Evolutionary conservation across 2,888 invertebrate genomes (phyloP), one percentile per base, ranked within the genome.

Genomic region (Platerodrilus igneus): DNA sequence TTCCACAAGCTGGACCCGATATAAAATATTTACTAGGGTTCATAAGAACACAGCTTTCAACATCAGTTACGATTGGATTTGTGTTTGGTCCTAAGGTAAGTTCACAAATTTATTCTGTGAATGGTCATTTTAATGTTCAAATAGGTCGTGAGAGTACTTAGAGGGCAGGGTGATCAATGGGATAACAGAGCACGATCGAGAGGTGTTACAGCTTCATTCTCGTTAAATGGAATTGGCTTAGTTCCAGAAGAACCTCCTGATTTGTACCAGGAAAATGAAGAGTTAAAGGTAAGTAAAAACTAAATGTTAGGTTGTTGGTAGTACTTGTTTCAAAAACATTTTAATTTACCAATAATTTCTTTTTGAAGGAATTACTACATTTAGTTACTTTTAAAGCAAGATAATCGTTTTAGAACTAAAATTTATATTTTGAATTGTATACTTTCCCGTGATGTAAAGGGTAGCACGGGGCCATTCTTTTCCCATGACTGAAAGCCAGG

Each of bases 1-100:
- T 91, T 58, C 90, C 90, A 3, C 75, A 77, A 59, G 90, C 90
- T 37, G 90, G 90, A 10, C 94, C 94, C 8, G 93, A 94, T 65
- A 84, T 92, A 56, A 89, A 94, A 65, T 94, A 93, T 63, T 74
- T 93, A 29, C 78, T 94, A 47, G 90, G 92, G 26, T 94, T 94
- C 66, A 79, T 93, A 50, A 79, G 94, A 59, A 92, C 92, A 1
- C 93, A 94, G 64, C 70, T 94, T 28, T 93, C 92, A 17, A 94
- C 94, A 3, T 86, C 91, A 3, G 88, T 90, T 25, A 90, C 90
- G 0, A 81, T 90, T 37, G 77, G 79, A 28, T 73, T 90, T 34
- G 86, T 91, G 7, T 90, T 91, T 64, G 84, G 86, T 30, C 88
- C 88, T 37, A 91, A 91, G 76, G 89, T 87, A 71, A 62, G 55